Base-by-base conservation (phyloP, 2,797 vertebrate genomes). In the Myotis findleyi region DNA sequence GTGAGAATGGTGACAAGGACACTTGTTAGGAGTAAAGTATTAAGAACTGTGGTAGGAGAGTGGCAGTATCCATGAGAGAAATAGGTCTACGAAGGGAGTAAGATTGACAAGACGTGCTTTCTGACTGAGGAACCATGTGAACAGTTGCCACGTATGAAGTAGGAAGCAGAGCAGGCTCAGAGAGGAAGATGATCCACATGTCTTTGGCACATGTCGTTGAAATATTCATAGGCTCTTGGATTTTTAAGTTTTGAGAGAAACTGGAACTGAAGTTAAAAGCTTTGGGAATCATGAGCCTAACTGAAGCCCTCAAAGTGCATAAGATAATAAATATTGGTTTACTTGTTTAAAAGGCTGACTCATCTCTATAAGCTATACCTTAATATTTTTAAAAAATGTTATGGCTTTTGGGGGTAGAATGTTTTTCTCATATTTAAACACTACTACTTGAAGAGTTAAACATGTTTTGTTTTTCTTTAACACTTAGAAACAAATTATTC, bases 211-310 rank as follows among this genome's bases (percentile, higher is more conserved):
- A 62, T 13, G 23, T 41, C 47, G 33, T 76, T 95, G 36, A 77
- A 86, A 77, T 84, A 95, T 36, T 85, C 23, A 62, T 10, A 84
- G 53, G 68, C 30, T 86, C 23, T 88, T 91, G 10, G 69, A 57
- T 51, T 95, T 94, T 94, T 73, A 92, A 68, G 36, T 72, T 77
- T 90, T 21, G 55, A 92, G 44, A 93, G 68, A 91, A 92, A 86
- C 94, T 72, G 62, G 64, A 62, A 75, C 16, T 44, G n/a, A 88
- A 90, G 14, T 96, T 71, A 81, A 27, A 71, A 83, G 23, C 64
- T 87, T 38, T 81, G 36, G 62, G 71, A 72, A 87, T 95, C 17
- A n/a, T 36, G 33, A 91, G 27, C 59, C 55, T 53, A 83, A 80
- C 0, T 83, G 88, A 95, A 69, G 16, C 66, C 49, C 41, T 81